Evolutionary conservation across 1,140 invertebrate genomes (phyloP).

Genomic region (Drosophila navojoa): DNA sequence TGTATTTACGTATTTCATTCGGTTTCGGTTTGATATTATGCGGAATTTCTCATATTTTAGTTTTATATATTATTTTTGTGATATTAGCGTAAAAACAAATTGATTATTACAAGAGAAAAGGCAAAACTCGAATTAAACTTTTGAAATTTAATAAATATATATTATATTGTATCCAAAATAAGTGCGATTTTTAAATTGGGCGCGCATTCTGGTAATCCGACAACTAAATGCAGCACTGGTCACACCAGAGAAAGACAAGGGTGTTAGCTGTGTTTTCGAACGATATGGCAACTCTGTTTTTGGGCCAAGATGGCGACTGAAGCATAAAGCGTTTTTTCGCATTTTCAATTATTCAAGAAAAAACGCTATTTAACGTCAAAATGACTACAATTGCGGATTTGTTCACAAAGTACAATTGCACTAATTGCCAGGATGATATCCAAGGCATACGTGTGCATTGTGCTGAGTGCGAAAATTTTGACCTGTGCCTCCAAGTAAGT

Average conservation of each 20-base stretch:
- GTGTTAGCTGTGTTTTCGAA: background rate
- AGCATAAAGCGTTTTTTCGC: constrained; percentile 56
- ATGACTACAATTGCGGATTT: constrained; percentile 84
- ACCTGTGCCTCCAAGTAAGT: constrained; percentile 95
- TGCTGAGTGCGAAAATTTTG: constrained; percentile 92
- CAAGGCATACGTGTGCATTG: constrained; percentile 93
- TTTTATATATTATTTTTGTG: constrained; percentile 82
- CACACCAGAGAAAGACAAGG: constrained; percentile 18
- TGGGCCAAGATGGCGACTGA: constrained; percentile 42
- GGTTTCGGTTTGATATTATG: constrained; percentile 73
- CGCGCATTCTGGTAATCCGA: background rate
- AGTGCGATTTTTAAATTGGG: constrained; percentile 22
- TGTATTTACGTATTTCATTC: constrained; percentile 48
- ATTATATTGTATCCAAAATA: constrained; percentile 51
- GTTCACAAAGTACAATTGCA: constrained; percentile 93
- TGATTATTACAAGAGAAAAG: constrained; percentile 64
- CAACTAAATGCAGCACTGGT: constrained; percentile 8
- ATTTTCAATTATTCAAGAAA: constrained; percentile 47
- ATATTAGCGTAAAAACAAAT: constrained; percentile 79
- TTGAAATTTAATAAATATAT: constrained; percentile 78
- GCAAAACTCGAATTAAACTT: constrained; percentile 76
- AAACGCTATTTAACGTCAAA: constrained; percentile 38
- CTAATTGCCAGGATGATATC: constrained; percentile 96
- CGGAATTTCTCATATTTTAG: constrained; percentile 54
- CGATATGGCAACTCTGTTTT: constrained; percentile 29